Evolutionary conservation across 2,113 vertebrate genomes (phyloP).

Genomic region (Emydocephalus ijimae): DNA sequence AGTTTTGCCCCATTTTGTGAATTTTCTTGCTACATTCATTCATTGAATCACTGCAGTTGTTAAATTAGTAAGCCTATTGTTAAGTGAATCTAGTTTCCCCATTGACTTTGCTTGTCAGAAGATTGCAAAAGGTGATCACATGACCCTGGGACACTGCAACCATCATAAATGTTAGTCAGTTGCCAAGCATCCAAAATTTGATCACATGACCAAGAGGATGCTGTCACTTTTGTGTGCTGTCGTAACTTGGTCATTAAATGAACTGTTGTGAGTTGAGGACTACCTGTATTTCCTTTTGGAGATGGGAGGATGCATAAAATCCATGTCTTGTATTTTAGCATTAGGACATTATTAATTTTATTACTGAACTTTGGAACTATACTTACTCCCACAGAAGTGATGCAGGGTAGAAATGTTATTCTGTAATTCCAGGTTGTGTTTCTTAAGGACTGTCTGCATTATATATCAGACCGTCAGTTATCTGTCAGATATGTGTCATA

Average conservation of each 20-base stretch:
- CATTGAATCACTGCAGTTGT: not conserved
- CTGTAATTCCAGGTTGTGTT: not conserved
- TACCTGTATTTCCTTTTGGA: not conserved
- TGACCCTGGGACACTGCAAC: too few relatives aligned
- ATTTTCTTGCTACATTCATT: not conserved
- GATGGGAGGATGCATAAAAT: not conserved
- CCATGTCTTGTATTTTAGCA: not conserved
- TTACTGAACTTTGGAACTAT: not conserved
- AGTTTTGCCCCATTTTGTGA: not conserved
- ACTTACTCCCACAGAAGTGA: not conserved
- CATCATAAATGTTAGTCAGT: too few relatives aligned
- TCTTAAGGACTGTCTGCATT: not conserved
- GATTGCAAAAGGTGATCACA: not conserved
- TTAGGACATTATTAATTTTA: not conserved
- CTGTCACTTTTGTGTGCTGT: not conserved
- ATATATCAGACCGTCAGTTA: not conserved
- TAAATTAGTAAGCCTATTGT: not conserved
- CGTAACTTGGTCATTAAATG: not conserved
- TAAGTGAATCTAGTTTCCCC: not conserved
- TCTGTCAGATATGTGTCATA: not conserved
- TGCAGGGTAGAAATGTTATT: constrained; percentile 3
- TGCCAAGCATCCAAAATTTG: not conserved
- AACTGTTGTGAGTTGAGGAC: not conserved
- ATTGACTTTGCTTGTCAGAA: not conserved
- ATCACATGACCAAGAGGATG: not conserved